Conservation (phyloP, 2,888 invertebrate genomes). For the Neoaliturus tenellus region DNA sequence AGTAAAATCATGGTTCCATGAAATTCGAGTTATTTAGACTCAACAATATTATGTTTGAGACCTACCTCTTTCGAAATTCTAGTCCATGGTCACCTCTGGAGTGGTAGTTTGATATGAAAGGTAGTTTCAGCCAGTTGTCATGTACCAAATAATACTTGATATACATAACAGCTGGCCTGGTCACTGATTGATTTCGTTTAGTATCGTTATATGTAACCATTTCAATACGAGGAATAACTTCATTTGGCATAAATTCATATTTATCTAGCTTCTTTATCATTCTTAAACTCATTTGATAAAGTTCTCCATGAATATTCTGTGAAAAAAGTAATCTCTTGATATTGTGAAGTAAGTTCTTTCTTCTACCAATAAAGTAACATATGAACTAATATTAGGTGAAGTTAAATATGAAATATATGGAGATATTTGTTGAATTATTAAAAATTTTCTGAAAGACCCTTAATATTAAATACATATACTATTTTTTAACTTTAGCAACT, state of each 20-base stretch:
- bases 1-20: too few relatives aligned
- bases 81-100: constrained; percentile 80
- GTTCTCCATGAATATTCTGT: constrained; percentile 80
- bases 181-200: constrained; percentile 65
- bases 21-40: too few relatives aligned
- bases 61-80: constrained; percentile 84
- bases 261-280: constrained; percentile 86
- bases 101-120: constrained; percentile 79
- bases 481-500: too few relatives aligned
- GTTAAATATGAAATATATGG: too few relatives aligned
- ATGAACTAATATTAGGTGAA: too few relatives aligned
- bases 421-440: too few relatives aligned
- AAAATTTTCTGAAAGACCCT: too few relatives aligned
- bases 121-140: constrained; percentile 74
- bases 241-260: constrained; percentile 89
- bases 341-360: too few relatives aligned
- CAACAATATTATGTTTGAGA: constrained; percentile 72
- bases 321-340: background rate
- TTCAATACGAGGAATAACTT: constrained; percentile 82
- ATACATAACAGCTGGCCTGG: constrained; percentile 88
- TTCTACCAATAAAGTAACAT: too few relatives aligned
- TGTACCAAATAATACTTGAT: constrained; percentile 79
- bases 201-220: constrained; percentile 72
- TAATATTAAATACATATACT: too few relatives aligned
- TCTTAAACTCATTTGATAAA: constrained; percentile 87